Percentiles rank a stretch among this genome's conserved stretches.
Conservation (phyloP, 2,113 vertebrate species). For the Pogonocichla stellata region DNA sequence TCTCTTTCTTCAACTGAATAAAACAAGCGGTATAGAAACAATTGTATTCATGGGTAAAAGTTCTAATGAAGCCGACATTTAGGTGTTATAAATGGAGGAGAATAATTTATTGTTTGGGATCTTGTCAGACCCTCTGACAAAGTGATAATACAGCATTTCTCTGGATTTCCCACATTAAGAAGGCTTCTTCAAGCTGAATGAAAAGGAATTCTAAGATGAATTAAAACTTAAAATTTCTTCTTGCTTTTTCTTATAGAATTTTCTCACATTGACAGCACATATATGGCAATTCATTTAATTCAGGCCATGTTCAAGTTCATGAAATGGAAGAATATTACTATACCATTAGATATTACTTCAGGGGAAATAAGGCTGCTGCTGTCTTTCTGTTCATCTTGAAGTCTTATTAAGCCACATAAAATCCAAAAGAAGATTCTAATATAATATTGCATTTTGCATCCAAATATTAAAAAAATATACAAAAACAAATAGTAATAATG, state of each 20-base stretch:
- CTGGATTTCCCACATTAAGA: constrained; percentile 22
- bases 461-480: neutral
- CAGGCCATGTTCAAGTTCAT: neutral
- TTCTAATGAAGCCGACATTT: constrained; percentile 71
- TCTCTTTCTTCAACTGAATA: constrained; percentile 68
- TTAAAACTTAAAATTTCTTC: constrained; percentile 16
- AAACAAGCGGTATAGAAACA: constrained; percentile 68
- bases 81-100: constrained; percentile 64
- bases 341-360: constrained; percentile 34
- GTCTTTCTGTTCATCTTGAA: constrained; percentile 18
- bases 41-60: constrained; percentile 62
- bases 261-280: neutral
- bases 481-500: constrained; percentile 6
- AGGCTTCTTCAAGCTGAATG: neutral
- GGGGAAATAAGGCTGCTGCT: constrained; percentile 44
- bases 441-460: neutral
- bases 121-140: constrained; percentile 67
- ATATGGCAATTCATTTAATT: constrained; percentile 24
- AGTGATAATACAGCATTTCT: constrained; percentile 49
- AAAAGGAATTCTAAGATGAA: constrained; percentile 31
- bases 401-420: constrained; percentile 57
- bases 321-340: constrained; percentile 22
- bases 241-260: neutral
- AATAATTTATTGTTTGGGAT: constrained; percentile 65
- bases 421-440: constrained; percentile 7